Evolutionary conservation across 2,113 vertebrate species (phyloP), one percentile per base, ranked within the genome.

Genomic region (Paralichthys olivaceus): DNA sequence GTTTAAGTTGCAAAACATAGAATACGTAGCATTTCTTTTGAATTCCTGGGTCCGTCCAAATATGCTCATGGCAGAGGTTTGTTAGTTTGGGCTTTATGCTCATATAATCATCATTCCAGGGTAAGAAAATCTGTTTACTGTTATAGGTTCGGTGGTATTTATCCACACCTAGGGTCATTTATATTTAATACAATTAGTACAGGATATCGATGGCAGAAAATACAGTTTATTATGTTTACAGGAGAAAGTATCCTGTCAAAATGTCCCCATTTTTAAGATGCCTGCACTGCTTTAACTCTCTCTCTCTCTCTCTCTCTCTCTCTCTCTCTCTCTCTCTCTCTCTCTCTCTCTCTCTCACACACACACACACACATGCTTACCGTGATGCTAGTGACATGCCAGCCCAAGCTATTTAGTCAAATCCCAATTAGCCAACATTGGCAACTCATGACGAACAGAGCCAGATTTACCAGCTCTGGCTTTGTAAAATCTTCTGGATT

Each of bases 351-450:
- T 29, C 49, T n/a, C 49, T n/a, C 49, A 51, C 20, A 51, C 22
- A 60, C 19, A 19, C 37, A 29, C 62, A 61, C 23, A 13, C 53
- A 60, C 11, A 43, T 53, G 37, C 68, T 40, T 13, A 37, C 23
- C 73, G 40, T 70, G 58, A 72, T 72, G 49, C 53, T 60, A 49
- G 56, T 72, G 69, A 76, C 71, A 80, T 72, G 56, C 80, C 86
- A 67, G 69, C 60, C 78, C 68, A 87, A 72, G 79, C 77, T 80
- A 78, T 89, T 91, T 79, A 84, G 82, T 81, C 55, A 83, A 89
- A 92, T 91, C 81, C 87, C 81, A 87, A 83, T 89, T 91, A 90
- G 80, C 66, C 63, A 64, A 43, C 75, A 84, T 49, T 77, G 70
- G 77, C 54, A 86, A 77, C 64, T 25, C 78, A 43, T 75, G 72